A percentile compares a stretch with the other conserved stretches of the same genome.
Evolutionary conservation across 1,140 invertebrate species (phyloP).

Genomic region (Brachionus rubens): DNA sequence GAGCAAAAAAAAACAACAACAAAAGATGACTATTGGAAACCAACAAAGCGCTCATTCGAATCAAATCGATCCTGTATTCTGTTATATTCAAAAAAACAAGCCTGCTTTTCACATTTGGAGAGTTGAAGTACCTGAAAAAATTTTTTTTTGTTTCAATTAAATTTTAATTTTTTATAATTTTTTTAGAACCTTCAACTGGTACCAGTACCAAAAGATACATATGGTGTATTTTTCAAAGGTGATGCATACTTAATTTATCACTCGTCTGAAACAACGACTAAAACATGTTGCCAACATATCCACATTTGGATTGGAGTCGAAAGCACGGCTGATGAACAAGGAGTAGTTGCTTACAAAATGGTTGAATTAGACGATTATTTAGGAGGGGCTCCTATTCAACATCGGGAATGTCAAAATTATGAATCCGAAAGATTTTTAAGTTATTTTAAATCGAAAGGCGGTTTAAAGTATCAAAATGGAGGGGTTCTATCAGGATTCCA

Average conservation of each 20-base stretch:
- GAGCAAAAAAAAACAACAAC: too few relatives aligned
- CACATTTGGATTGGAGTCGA: conserved; percentile 83
- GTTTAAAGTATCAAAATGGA: conserved; percentile 73
- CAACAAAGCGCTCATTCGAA: not conserved
- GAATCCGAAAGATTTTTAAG: conserved; percentile 76
- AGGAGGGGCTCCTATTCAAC: conserved; percentile 77
- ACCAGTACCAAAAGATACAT: conserved; percentile 49
- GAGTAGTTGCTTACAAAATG: conserved; percentile 76
- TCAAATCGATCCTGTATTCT: conserved; percentile 11
- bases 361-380: conserved; percentile 79
- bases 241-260: conserved; percentile 57
- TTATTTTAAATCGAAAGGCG: conserved; percentile 67
- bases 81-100: conserved; percentile 7
- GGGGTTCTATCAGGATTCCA: conserved; percentile 79
- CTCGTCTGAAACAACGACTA: not conserved
- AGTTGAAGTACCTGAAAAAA: not conserved
- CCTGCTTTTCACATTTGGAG: conserved; percentile 6
- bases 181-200: conserved; percentile 50
- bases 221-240: conserved; percentile 53
- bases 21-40: conserved; percentile 12
- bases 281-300: conserved; percentile 63
- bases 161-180: not conserved
- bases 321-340: conserved; percentile 70
- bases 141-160: not conserved
- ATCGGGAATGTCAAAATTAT: conserved; percentile 68